Base-by-base conservation (phyloP, 2,888 invertebrate species). In the Stictocephala bisonia region DNA sequence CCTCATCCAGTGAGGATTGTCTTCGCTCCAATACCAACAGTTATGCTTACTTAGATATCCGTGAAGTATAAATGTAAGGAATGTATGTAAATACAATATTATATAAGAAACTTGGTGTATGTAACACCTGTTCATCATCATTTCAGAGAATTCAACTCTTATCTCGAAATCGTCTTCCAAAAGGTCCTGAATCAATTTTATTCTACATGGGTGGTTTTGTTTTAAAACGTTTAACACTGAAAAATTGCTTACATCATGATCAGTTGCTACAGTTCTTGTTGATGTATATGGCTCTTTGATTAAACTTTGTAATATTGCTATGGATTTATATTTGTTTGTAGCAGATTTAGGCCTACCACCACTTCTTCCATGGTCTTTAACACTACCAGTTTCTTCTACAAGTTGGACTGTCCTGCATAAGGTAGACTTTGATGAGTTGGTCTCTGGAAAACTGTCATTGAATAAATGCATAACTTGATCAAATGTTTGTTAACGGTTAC, bases 61-160 rank as follows among this genome's bases (percentile, higher is more conserved):
- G 24, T 68, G 50, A 27, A 72, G 50, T 26, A 15, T 26, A 44
- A 68, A 72, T 9, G 71, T 71, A 56, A n/a, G 66, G 44, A 26
- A 72, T 58, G 44, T 72, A 67, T 40, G 74, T 56, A 67, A 72
- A 72, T 29, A 53, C 53, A 27, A 71, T 22, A 50, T 72, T 72
- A 9, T 11, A 31, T 22, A 44, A 53, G 41, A 72, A 66, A 26
- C 31, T 69, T 51, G 26, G 56, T 40, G 31, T 27, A n/a, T 48
- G 48, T 15, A n/a, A 40, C 50, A 31, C 22, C 15, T 58, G 22
- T 13, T 13, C 56, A 41, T 60, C 41, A 60, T 53, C 40, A 22
- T 24, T 9, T 71, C 58, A 60, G 22, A 58, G 26, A 58, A 31
- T 44, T 71, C 41, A 3, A 40, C 26, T 15, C 58, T 35, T 40